Evolutionary conservation across 2,113 vertebrate species (phyloP), one percentile per base, ranked within the genome.

Genomic region (Sapayoa aenigma): DNA sequence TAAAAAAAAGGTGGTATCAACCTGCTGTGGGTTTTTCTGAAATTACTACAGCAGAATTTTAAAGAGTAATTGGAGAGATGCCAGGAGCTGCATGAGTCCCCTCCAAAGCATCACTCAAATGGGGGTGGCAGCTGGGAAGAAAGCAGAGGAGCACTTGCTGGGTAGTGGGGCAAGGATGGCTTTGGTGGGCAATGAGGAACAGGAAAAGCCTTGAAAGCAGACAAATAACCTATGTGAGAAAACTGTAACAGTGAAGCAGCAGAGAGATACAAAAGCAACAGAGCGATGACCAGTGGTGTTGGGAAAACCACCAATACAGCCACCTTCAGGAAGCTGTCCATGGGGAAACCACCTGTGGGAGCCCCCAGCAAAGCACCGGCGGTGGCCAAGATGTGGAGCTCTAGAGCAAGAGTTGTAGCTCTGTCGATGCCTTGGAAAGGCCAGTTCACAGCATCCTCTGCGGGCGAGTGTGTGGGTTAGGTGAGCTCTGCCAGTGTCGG

Each of bases 371-470:
- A 30, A 55, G 30, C 13, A 9, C 8, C 19, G 66, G 22, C 0
- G 1, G 42, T 21, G 6, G 62, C 83, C 82, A 17, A 85, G 75
- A 12, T 14, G 44, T 42, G 78, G 66, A 93, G 88, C 66, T 79
- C 83, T 79, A 52, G 58, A 76, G 62, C 49, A 88, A 12, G 79
- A 52, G 23, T 0, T 30, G 58, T 14, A 82, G 74, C 37, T 89
- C 21, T 35, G 21, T 13, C 24, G 19, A 9, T 37, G 37, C 24
- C 23, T 21, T 22, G 81, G 50, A 27, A 66, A 72, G 7, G 3
- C 27, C 1, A 0, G 4, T 19, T 25, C 63, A 55, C 0, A 0
- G 42, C 33, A 35, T 47, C 9, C 44, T 66, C 41, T 5, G 1
- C 41, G 77, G 87, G 22, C 0, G 0, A 55, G 14, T 1, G 7